Conservation (phyloP, 2,797 vertebrate species). For the Sebastes minor region DNA sequence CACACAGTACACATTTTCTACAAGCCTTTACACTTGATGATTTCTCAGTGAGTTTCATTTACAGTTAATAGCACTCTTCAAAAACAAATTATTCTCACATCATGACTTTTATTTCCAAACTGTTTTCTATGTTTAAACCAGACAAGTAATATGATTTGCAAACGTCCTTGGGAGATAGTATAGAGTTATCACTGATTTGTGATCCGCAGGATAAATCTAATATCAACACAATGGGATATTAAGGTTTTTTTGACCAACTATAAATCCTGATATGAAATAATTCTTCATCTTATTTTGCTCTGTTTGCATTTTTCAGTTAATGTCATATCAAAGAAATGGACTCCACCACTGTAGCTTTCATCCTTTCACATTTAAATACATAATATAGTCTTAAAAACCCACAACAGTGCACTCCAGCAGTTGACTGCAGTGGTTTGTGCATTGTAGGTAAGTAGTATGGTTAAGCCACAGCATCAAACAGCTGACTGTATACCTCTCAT, state of each 20-base stretch:
- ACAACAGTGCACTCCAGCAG: not conserved
- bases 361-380: not conserved
- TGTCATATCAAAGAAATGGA: not conserved
- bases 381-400: not conserved
- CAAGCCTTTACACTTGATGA: not conserved
- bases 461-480: not conserved
- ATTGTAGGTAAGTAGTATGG: not conserved
- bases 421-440: not conserved
- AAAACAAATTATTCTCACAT: not conserved
- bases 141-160: not conserved
- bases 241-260: not conserved
- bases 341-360: not conserved
- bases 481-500: not conserved
- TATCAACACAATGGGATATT: not conserved
- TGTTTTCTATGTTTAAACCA: not conserved
- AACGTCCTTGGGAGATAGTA: not conserved
- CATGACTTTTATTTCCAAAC: not conserved
- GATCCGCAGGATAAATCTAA: not conserved
- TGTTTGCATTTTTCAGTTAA: not conserved
- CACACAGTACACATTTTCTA: too few relatives aligned
- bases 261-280: not conserved
- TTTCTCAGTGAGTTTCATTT: not conserved
- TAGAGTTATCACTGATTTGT: not conserved
- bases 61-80: not conserved
- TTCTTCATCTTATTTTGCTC: not conserved